These are phyloP conservation scores for Acanthochromis polyacanthus DNA, from an alignment of 2,113 vertebrate species.

Conservation along the genomic window DNA sequence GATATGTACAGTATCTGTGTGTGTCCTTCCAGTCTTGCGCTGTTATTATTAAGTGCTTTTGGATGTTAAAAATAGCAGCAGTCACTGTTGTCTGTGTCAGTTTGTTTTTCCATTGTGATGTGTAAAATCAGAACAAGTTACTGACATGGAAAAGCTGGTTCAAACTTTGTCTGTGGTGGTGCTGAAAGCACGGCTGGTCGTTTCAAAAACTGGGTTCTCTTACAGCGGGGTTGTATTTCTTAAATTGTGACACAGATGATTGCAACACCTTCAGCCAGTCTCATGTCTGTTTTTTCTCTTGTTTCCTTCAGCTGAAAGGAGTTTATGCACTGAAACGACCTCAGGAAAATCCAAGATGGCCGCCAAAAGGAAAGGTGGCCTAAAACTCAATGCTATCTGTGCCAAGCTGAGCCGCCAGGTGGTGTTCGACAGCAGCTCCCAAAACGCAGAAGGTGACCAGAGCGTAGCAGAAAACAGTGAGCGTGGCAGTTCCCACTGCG, in stretches of 20 bases:
- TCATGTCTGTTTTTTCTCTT: constrained; percentile 27
- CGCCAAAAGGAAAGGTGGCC: constrained; percentile 99
- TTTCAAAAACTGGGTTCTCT: not conserved
- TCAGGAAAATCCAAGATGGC: constrained; percentile 98
- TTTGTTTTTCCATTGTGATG: constrained; percentile 67
- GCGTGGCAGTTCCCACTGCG: constrained; percentile 87
- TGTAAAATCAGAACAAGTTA: constrained; percentile 53
- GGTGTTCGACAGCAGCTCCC: constrained; percentile 91
- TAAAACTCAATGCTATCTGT: constrained; percentile 99
- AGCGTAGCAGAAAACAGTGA: constrained; percentile 86
- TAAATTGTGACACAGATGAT: not conserved
- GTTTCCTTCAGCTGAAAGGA: constrained; percentile 92
- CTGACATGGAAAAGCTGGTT: constrained; percentile 36
- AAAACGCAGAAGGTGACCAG: constrained; percentile 88
- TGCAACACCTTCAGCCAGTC: constrained; percentile 29
- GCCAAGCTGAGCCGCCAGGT: constrained; percentile 99
- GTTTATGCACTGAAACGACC: constrained; percentile 96
- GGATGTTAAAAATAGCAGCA: constrained; percentile 76
- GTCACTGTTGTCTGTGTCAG: constrained; percentile 56
- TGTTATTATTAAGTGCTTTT: constrained; percentile 75
- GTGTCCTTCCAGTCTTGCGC: constrained; percentile 68
- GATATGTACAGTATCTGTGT: constrained; percentile 74
- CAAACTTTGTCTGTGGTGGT: constrained; percentile 11
- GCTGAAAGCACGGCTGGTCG: not conserved
- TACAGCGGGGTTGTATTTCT: not conserved